Evolutionary conservation across 2,888 invertebrate species (phyloP), one percentile per base, ranked within the genome.

Genomic region (Mythimna vitellina): DNA sequence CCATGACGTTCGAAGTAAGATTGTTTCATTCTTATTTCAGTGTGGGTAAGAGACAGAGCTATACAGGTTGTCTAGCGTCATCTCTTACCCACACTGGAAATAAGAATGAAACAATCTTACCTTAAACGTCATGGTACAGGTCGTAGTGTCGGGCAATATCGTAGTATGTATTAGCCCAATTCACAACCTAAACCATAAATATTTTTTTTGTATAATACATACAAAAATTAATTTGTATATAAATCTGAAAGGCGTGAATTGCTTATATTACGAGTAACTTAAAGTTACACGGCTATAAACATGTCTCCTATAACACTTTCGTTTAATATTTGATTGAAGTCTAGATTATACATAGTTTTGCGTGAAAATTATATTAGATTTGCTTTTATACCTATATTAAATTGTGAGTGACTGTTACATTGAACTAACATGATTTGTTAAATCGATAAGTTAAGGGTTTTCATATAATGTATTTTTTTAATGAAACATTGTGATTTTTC

Each of bases 281-380:
- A 46, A 20, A 14, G 14, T 14, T 42, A 75, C 70, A 86, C 70
- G 64, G 32, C 58, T 62, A 70, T 75, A 81, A 76, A 76, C 61
- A 71, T 71, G 78, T 78, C 73, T 51, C 62, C 46, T 54, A 57
- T 61, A 67, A 64, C 49, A 65, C 53, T 74, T 73, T 73, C 69
- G 54, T 80, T 82, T 78, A 71, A 75, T 70, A 84, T 74, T 73
- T 65, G 78, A 86, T 85, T 83, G 76, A 69, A 80, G 22, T 3
- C 69, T 73, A 17, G 85, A 86, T 86, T 85, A 70, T 65, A 70
- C 60, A 29, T 69, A 53, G 56, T 77, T 71, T 76, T 54, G 74
- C 85, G 86, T 85, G 81, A 72, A 76, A 87, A 85, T 85, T 86
- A 70, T 85, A 82, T 85, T 85, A 78, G 87, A 35, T 70, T 70